phyloP scores from a whole-genome alignment of 2,888 invertebrate species.

The Metallyticus violacea region DNA sequence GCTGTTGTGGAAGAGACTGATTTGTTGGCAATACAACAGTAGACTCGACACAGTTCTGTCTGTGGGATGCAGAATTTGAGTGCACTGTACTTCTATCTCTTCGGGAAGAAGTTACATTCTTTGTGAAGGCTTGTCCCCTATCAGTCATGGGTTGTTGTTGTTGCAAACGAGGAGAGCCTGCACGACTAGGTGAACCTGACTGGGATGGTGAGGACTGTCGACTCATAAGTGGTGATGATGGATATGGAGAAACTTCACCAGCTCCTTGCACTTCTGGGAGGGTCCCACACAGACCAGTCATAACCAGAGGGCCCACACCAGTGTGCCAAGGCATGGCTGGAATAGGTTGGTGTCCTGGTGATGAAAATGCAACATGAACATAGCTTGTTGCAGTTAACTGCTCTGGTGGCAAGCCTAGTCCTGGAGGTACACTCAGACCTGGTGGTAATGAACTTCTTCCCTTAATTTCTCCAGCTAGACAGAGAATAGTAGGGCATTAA shows the following conservation, averaged over 20 bases:
- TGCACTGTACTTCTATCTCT: neutral
- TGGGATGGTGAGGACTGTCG: conserved; percentile 74
- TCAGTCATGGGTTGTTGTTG: conserved; percentile 40
- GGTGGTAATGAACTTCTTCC: conserved; percentile 22
- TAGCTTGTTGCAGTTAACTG: conserved; percentile 22
- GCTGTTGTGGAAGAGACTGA: conserved; percentile 34
- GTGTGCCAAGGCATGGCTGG: conserved; percentile 27
- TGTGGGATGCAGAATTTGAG: conserved; percentile 38
- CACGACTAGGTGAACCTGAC: conserved; percentile 55
- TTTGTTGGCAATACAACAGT: conserved; percentile 32
- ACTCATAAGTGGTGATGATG: conserved; percentile 67
- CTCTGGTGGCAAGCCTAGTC: conserved; percentile 25
- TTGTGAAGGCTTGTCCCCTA: neutral
- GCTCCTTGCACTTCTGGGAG: conserved; percentile 42
- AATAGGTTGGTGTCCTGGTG: conserved; percentile 27
- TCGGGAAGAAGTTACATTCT: neutral
- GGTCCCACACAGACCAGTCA: conserved; percentile 42
- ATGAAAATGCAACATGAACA: conserved; percentile 30
- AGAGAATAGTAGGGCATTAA: neutral
- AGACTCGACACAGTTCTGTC: conserved; percentile 42
- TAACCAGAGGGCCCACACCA: conserved; percentile 14
- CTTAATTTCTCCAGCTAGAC: conserved; percentile 21
- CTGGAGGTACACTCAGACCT: conserved; percentile 25
- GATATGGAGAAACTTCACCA: conserved; percentile 40
- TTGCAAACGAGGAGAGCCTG: conserved; percentile 63